Conservation (phyloP, 2,797 vertebrate species). For the Yasuhikotakia modesta region DNA sequence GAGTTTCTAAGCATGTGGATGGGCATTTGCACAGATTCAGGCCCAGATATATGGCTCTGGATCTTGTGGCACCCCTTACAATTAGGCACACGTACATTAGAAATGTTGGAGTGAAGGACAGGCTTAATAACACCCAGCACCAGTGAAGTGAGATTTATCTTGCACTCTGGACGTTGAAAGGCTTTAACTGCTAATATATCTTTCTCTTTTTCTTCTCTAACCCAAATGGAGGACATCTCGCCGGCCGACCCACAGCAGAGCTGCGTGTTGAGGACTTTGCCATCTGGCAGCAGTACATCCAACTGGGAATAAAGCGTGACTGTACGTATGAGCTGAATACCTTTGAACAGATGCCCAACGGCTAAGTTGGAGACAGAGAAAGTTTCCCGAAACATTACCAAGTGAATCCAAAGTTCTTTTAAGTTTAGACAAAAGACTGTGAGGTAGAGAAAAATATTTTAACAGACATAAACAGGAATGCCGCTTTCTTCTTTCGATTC, state of each 20-base stretch:
- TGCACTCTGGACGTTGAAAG: conserved; percentile 14
- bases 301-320: conserved; percentile 42
- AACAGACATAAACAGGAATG: conserved; percentile 51
- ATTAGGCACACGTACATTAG: conserved; percentile 10
- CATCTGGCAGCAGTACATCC: conserved; percentile 46
- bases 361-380: conserved; percentile 24
- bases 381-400: conserved; percentile 54
- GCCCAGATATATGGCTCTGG: conserved; percentile 33
- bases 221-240: conserved; percentile 23
- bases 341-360: conserved; percentile 58
- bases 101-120: conserved; percentile 21
- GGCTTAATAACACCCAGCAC: conserved; percentile 8
- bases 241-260: conserved; percentile 21
- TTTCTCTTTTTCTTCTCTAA: too few species aligned
- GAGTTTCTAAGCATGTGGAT: conserved; percentile 26
- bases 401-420: conserved; percentile 56
- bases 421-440: too few species aligned
- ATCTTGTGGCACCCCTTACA: conserved; percentile 10
- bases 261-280: conserved; percentile 19
- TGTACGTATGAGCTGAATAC: conserved; percentile 44
- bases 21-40: conserved; percentile 7
- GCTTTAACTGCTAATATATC: conserved; percentile 1
- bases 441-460: conserved; percentile 2
- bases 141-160: neutral
- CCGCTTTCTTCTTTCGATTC: conserved; percentile 18